Conservation (phyloP, 2,888 invertebrate genomes). For the Camptogramma bilineatum region DNA sequence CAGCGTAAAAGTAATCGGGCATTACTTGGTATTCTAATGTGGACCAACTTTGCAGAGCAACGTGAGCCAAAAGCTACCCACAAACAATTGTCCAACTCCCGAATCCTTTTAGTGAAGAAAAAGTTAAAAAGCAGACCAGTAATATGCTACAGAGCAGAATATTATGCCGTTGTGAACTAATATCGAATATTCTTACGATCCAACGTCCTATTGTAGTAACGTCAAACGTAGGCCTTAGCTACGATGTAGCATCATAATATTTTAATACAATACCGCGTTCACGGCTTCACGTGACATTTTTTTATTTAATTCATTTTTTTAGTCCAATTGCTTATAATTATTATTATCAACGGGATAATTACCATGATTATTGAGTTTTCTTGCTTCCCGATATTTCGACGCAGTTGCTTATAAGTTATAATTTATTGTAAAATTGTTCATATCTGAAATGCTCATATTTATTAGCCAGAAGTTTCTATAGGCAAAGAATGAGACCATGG, state of each 20-base stretch:
- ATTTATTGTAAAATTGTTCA: too few species aligned
- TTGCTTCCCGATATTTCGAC: too few species aligned
- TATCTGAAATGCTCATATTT: background rate
- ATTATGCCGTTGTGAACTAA: background rate
- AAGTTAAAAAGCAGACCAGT: conserved; percentile 47
- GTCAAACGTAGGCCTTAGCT: background rate
- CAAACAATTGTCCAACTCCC: conserved; percentile 46
- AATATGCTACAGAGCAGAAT: conserved; percentile 10
- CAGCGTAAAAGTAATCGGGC: conserved; percentile 16
- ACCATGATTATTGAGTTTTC: too few species aligned
- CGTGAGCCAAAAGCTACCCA: conserved; percentile 45
- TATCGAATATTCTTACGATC: too few species aligned
- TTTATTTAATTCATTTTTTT: too few species aligned
- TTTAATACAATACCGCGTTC: background rate
- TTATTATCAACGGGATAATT: too few species aligned
- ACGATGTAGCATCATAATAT: background rate
- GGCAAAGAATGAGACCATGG: conserved; percentile 35
- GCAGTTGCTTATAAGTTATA: too few species aligned
- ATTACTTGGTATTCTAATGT: conserved; percentile 37
- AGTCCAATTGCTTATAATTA: too few species aligned
- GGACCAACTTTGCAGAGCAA: conserved; percentile 28
- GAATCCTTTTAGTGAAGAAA: conserved; percentile 50
- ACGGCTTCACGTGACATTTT: too few species aligned
- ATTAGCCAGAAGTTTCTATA: background rate
- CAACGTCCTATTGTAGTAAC: background rate